Evolutionary conservation across 2,797 vertebrate genomes (phyloP).

Genomic region (Cynodonichthys magdalenae): DNA sequence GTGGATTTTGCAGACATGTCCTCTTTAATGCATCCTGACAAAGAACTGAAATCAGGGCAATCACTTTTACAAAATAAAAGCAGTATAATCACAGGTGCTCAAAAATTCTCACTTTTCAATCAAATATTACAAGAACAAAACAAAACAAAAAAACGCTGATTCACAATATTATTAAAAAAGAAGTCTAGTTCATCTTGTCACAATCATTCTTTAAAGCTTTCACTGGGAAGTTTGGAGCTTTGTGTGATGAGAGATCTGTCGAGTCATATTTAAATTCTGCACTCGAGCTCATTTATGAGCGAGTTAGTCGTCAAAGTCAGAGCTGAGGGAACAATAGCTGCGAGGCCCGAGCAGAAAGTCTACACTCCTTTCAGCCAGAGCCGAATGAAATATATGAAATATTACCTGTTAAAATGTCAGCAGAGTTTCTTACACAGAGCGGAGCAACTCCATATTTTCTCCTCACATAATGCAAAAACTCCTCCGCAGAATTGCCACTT

Average conservation of each 20-base stretch:
- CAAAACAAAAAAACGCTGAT: no score
- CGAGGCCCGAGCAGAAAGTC: conserved; percentile 33
- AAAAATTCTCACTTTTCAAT: no score
- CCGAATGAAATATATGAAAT: conserved; percentile 27
- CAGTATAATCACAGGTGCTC: no score
- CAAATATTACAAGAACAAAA: no score
- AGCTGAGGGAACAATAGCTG: conserved; percentile 41
- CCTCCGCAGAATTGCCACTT: no score
- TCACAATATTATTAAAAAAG: no score
- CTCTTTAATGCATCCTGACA: no score
- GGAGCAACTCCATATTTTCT: conserved; percentile 11
- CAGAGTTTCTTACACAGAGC: conserved; percentile 7
- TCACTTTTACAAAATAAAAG: no score
- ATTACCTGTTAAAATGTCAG: conserved; percentile 45
- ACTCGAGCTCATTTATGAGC: conserved; percentile 43
- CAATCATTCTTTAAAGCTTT: conserved; percentile 22
- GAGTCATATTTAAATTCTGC: conserved; percentile 30
- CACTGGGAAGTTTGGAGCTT: conserved; percentile 15
- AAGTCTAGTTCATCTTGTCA: not conserved
- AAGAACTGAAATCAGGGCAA: no score
- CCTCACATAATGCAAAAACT: not conserved
- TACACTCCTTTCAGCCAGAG: conserved; percentile 38
- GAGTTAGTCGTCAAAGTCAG: conserved; percentile 51
- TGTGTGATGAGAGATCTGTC: conserved; percentile 21
- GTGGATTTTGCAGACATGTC: no score